Conservation (phyloP, 2,797 vertebrate genomes). For the Acipenser transmontanus region DNA sequence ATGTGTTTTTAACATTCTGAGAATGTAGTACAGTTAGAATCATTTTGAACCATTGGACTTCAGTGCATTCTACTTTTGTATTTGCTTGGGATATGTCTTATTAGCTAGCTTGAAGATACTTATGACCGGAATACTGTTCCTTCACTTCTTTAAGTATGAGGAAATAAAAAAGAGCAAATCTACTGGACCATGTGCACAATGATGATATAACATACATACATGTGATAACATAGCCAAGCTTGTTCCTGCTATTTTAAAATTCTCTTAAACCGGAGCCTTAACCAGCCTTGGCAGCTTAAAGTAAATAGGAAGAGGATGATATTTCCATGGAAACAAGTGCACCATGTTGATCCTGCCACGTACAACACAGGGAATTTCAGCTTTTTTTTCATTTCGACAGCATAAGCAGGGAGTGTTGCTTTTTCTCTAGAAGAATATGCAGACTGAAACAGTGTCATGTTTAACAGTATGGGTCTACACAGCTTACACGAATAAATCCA, state of each 20-base stretch:
- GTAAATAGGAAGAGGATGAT: slow-evolving; percentile 53
- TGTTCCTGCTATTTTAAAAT: slow-evolving; percentile 8
- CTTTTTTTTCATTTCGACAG: slow-evolving; percentile 35
- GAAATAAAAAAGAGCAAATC: slow-evolving; percentile 9
- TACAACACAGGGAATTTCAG: slow-evolving; percentile 52
- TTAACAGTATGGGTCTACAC: slow-evolving; percentile 25
- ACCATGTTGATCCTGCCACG: slow-evolving; percentile 45
- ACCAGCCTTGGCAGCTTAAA: slow-evolving; percentile 65
- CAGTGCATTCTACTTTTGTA: too few relatives aligned
- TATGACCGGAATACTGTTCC: not conserved
- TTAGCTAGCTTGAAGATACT: too few relatives aligned
- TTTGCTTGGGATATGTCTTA: too few relatives aligned
- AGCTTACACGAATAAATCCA: slow-evolving; percentile 24
- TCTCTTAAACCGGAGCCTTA: slow-evolving; percentile 34
- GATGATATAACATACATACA: slow-evolving; percentile 2
- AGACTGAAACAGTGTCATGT: slow-evolving; percentile 18
- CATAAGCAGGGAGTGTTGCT: slow-evolving; percentile 16
- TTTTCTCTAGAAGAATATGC: slow-evolving; percentile 2
- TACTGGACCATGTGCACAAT: not conserved
- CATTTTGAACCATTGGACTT: too few relatives aligned
- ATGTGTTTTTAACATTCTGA: too few relatives aligned
- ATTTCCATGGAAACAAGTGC: slow-evolving; percentile 74
- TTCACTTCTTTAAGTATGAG: not conserved
- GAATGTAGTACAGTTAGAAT: too few relatives aligned
- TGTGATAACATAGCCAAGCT: slow-evolving; percentile 6